Conservation (phyloP, 2,113 vertebrate genomes). For the Rhinolophus ferrumequinum region DNA sequence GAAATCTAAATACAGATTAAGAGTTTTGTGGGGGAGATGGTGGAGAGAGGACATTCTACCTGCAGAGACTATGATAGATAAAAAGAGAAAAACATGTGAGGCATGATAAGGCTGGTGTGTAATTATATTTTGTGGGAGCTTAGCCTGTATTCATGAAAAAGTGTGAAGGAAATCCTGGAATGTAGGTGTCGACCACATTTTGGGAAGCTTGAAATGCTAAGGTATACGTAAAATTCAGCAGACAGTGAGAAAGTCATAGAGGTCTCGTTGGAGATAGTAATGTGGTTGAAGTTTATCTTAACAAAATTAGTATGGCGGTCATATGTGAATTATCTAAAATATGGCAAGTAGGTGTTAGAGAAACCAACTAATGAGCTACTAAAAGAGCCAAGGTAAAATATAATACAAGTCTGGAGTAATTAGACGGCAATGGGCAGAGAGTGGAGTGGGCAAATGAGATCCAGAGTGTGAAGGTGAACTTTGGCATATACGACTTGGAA, state of each 20-base stretch:
- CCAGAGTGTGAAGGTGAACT: background rate
- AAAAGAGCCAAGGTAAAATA: background rate
- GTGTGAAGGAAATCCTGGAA: background rate
- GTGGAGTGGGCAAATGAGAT: background rate
- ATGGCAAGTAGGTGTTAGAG: background rate
- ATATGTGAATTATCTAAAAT: slow-evolving; percentile 1
- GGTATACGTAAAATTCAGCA: background rate
- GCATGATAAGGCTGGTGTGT: too few species aligned
- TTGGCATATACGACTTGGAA: background rate
- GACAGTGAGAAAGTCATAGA: background rate
- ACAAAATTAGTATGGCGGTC: background rate
- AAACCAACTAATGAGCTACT: background rate
- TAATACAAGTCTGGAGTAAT: background rate
- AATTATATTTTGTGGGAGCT: background rate
- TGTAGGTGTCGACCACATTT: background rate
- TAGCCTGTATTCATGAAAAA: background rate
- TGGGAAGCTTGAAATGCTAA: background rate
- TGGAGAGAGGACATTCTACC: background rate
- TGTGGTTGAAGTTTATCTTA: background rate
- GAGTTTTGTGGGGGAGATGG: background rate
- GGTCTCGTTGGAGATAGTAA: background rate
- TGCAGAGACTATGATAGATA: background rate
- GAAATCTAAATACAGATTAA: slow-evolving; percentile 43
- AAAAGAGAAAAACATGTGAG: background rate
- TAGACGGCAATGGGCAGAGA: background rate